These are phyloP conservation scores for Channa maculata DNA, from an alignment of 2,113 vertebrate genomes.

Conservation along the genomic window DNA sequence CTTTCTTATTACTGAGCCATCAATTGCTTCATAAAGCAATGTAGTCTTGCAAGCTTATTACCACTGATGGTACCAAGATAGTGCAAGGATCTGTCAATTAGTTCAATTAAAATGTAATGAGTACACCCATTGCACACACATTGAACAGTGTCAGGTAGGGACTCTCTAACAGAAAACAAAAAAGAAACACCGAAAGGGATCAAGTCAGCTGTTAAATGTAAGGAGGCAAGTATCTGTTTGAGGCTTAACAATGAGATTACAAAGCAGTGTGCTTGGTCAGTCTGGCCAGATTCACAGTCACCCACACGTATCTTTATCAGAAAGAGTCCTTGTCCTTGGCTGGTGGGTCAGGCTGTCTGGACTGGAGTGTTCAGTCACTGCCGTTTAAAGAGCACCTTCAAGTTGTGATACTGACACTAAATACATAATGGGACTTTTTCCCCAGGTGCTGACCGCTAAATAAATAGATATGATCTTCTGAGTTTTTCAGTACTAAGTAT, in stretches of 20 bases:
- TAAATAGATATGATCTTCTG: too few relatives aligned
- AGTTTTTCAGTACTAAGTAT: too few relatives aligned
- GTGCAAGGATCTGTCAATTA: background rate
- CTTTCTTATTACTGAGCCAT: background rate
- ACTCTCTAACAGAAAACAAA: background rate
- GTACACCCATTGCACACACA: background rate
- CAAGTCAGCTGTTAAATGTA: too few relatives aligned
- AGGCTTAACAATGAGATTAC: background rate
- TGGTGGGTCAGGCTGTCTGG: too few relatives aligned
- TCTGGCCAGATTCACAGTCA: too few relatives aligned
- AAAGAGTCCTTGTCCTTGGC: too few relatives aligned
- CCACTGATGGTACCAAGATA: background rate
- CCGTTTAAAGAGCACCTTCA: too few relatives aligned
- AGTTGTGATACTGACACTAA: too few relatives aligned
- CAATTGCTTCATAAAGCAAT: background rate
- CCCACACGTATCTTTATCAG: too few relatives aligned
- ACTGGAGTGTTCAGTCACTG: too few relatives aligned
- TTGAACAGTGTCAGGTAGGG: background rate
- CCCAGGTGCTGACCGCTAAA: too few relatives aligned
- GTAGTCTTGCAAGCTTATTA: background rate
- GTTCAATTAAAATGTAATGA: conserved; percentile 4
- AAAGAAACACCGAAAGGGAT: background rate
- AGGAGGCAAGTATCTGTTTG: background rate
- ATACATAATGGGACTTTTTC: too few relatives aligned
- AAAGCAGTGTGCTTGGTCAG: background rate